Base-by-base conservation (phyloP, 2,888 invertebrate genomes). In the Empis livida region DNA sequence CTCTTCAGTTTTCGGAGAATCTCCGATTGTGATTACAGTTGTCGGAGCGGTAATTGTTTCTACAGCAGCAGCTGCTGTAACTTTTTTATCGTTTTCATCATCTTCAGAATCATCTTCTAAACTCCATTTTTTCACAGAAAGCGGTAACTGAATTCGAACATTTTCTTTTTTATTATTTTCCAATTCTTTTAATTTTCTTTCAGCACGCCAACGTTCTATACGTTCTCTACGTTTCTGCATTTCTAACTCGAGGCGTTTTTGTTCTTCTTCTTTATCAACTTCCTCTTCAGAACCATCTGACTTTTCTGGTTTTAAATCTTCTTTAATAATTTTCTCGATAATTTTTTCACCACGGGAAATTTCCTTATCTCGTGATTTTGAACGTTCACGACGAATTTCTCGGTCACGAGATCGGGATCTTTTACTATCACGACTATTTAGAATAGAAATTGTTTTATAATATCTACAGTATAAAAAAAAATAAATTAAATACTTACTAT, bases 71-170 rank as follows among this genome's bases (percentile, higher is more conserved):
- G 6, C 8, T 10, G 8, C 38, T 46, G 14, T 42, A 10, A 48
- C 46, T 57, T 56, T 17, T 39, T 39, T 39, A 5, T 14, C 14
- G 9, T 27, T 27, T 14, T 56, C 76, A 68, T 91, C 90, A 64
- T 95, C 95, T 53, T 90, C 91, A 53, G 92, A 94, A 61, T 97
- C 96, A 67, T 96, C 94, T 66, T 96, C 93, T 46, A 96, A 71
- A 48, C 92, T 93, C 92, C 96, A 96, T 61, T 91, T 90, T 68
- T 93, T 94, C 1, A 73, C 68, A 17, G 73, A 65, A 2, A 54
- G 16, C 0, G 55, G 56, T 9, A 53, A 54, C 0, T 77, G 73
- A 72, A 78, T 64, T 42, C 80, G 67, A 30, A 79, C 74, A 23
- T 79, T 76, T 50, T 88, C 87, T 58, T 84, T 84, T 62, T 85